phyloP scores from a whole-genome alignment of 2,113 vertebrate genomes.

The Tragelaphus imberbis region DNA sequence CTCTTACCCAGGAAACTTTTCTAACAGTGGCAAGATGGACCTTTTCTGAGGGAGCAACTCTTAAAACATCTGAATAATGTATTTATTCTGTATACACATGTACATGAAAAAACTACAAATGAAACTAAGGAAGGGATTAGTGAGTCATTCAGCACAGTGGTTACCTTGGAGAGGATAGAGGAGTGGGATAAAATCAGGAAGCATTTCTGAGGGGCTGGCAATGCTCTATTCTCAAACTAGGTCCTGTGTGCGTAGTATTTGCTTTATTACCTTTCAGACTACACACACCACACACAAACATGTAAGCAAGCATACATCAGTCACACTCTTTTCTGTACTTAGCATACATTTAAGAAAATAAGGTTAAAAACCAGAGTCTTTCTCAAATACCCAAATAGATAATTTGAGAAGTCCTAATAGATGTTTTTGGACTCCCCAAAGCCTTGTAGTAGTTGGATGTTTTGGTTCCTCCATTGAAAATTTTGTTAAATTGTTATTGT shows the following conservation, averaged over 20 bases:
- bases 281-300: not conserved
- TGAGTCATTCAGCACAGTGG: not conserved
- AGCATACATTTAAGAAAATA: not conserved
- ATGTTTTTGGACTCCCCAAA: not conserved
- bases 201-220: too few species aligned
- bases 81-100: not conserved
- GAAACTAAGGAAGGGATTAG: not conserved
- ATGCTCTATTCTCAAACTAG: not conserved
- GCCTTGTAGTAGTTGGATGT: not conserved
- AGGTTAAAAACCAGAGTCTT: not conserved
- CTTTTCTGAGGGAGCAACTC: not conserved
- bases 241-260: not conserved
- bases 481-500: not conserved
- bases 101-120: not conserved
- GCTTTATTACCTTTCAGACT: not conserved
- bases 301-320: fast-evolving
- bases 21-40: not conserved
- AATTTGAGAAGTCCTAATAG: not conserved
- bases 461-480: not conserved
- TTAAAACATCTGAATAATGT: not conserved
- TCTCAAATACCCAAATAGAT: not conserved
- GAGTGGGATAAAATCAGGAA: not conserved
- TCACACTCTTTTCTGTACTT: not conserved
- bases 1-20: not conserved
- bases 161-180: not conserved